Conservation (phyloP, 2,797 vertebrate genomes). For the Okamejei kenojei region DNA sequence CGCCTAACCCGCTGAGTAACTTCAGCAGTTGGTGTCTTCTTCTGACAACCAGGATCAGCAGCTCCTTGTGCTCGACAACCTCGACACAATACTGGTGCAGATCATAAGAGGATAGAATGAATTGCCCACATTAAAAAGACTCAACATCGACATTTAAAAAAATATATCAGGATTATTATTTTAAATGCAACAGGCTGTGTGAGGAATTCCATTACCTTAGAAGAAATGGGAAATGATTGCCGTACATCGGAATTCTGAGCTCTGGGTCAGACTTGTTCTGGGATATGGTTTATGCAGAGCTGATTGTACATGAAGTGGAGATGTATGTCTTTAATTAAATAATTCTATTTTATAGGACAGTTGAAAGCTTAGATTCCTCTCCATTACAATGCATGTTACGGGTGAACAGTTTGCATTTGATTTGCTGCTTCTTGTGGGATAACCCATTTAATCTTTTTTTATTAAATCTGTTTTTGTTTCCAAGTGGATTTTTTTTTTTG, state of each 20-base stretch:
- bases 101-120: neutral
- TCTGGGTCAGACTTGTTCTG: neutral
- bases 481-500: neutral
- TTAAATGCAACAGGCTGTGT: neutral
- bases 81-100: neutral
- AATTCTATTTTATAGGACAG: neutral
- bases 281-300: slow-evolving; percentile 28
- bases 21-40: no score
- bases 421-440: neutral
- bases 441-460: slow-evolving; percentile 3
- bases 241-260: slow-evolving; percentile 12
- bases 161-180: no score
- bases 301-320: slow-evolving; percentile 16
- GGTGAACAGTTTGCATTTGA: neutral
- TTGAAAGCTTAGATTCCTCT: slow-evolving; percentile 18
- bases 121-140: neutral
- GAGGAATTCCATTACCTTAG: neutral
- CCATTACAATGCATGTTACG: neutral
- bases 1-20: no score
- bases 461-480: slow-evolving; percentile 23
- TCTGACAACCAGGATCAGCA: no score
- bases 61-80: no score
- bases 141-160: no score
- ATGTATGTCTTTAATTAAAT: slow-evolving; percentile 22
- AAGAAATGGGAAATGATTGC: neutral